Evolutionary conservation across 2,888 invertebrate genomes (phyloP).

Genomic region (Drosophila engyochracea): DNA sequence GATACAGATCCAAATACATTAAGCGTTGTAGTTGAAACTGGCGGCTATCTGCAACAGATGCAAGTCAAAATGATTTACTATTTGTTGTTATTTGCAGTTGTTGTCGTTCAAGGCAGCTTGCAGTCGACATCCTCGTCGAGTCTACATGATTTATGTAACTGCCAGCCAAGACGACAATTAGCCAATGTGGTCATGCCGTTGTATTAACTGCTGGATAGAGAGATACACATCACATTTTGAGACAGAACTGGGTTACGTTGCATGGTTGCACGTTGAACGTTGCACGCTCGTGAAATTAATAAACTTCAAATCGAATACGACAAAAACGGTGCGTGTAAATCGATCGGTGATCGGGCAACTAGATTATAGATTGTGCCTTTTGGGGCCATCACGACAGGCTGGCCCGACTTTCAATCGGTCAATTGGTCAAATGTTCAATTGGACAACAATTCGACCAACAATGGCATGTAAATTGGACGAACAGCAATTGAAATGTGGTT

Average conservation of each 20-base stretch:
- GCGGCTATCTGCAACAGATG: conserved; percentile 66
- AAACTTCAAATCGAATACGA: conserved; percentile 46
- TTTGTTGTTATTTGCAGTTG: conserved; percentile 46
- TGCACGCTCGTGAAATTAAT: conserved; percentile 65
- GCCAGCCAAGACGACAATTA: conserved; percentile 68
- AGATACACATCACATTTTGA: conserved; percentile 64
- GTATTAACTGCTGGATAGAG: conserved; percentile 51
- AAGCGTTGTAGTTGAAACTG: conserved; percentile 33
- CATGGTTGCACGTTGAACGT: conserved; percentile 33
- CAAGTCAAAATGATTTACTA: conserved; percentile 74
- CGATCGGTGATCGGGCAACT: conserved; percentile 24
- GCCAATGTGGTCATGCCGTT: conserved; percentile 58
- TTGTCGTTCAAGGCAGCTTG: conserved; percentile 62
- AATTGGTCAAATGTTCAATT: conserved; percentile 35
- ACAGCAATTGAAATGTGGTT: conserved; percentile 27
- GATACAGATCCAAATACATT: conserved; percentile 34
- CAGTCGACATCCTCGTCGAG: conserved; percentile 68
- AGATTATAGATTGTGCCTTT: conserved; percentile 49
- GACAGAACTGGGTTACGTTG: conserved; percentile 71
- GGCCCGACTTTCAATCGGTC: conserved; percentile 43
- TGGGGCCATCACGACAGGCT: conserved; percentile 70
- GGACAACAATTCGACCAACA: conserved; percentile 32
- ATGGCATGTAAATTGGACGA: conserved; percentile 65
- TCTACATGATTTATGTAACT: conserved; percentile 71
- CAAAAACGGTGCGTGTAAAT: conserved; percentile 46